These are phyloP conservation scores for Alsophila aescularia DNA, from an alignment of 2,888 invertebrate species.

Conservation along the genomic window DNA sequence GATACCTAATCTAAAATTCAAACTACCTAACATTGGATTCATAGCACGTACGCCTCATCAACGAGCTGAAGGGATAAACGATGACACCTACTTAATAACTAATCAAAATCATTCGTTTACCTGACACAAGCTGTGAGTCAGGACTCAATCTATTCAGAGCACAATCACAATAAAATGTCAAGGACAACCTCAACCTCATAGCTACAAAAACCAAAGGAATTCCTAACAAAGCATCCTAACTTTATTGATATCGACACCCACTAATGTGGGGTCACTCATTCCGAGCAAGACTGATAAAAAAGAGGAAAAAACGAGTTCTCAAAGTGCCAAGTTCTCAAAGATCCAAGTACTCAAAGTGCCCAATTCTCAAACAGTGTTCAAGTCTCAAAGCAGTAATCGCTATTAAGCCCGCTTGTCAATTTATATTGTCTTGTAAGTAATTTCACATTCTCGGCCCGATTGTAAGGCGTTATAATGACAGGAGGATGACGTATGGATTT, in stretches of 20 bases:
- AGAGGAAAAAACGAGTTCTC: conserved; percentile 35
- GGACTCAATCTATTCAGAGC: too few relatives aligned
- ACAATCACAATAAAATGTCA: background rate
- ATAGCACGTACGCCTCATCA: too few relatives aligned
- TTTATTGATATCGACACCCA: conserved; percentile 46
- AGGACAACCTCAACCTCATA: conserved; percentile 1
- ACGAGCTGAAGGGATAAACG: too few relatives aligned
- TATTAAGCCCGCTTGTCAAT: conserved; percentile 80
- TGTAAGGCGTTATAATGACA: conserved; percentile 84
- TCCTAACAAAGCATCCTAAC: conserved; percentile 23
- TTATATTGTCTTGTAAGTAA: conserved; percentile 83
- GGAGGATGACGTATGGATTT: conserved; percentile 84
- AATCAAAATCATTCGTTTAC: too few relatives aligned
- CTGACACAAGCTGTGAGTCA: too few relatives aligned
- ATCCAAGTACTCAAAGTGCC: conserved; percentile 37
- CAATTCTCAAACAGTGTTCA: conserved; percentile 9
- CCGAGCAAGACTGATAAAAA: conserved; percentile 22
- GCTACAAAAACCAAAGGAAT: conserved; percentile 24
- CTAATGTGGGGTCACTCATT: conserved; percentile 33
- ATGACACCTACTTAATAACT: too few relatives aligned
- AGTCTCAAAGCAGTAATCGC: conserved; percentile 60
- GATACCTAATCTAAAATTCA: too few relatives aligned
- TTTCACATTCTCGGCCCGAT: conserved; percentile 80
- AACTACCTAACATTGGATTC: too few relatives aligned
- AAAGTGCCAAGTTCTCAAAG: conserved; percentile 24